A percentile compares a stretch with the other conserved stretches of the same genome.
Conservation (phyloP, 2,888 invertebrate genomes). For the Cosmopolites sordidus region DNA sequence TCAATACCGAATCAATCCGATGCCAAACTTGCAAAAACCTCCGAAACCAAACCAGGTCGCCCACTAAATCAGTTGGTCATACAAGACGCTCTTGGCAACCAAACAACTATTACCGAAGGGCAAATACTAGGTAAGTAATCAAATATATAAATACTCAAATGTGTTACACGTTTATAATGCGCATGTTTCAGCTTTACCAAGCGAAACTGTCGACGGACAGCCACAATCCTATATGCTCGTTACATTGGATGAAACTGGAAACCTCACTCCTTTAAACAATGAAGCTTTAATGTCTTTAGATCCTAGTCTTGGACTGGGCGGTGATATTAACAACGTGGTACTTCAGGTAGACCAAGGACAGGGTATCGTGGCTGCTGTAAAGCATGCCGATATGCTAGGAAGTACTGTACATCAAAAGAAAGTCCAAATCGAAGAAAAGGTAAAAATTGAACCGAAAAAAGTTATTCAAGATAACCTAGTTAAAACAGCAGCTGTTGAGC, state of each 20-base stretch:
- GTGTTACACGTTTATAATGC: neutral
- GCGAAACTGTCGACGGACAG: slow-evolving; percentile 64
- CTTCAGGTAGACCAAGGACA: slow-evolving; percentile 52
- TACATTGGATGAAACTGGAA: slow-evolving; percentile 65
- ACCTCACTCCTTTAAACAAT: slow-evolving; percentile 67
- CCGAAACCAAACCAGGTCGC: slow-evolving; percentile 29
- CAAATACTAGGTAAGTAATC: slow-evolving; percentile 50
- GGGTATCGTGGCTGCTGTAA: slow-evolving; percentile 13
- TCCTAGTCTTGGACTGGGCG: slow-evolving; percentile 50
- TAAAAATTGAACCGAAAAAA: neutral
- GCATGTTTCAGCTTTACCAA: slow-evolving; percentile 59
- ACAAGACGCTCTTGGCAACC: slow-evolving; percentile 47
- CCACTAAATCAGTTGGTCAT: slow-evolving; percentile 46
- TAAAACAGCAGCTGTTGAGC: slow-evolving; percentile 21
- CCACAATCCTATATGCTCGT: slow-evolving; percentile 71
- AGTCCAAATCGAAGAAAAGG: neutral
- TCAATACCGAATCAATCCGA: neutral
- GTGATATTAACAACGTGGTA: slow-evolving; percentile 52
- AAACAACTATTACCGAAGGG: slow-evolving; percentile 54
- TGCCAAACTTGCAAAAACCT: neutral
- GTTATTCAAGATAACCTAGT: neutral
- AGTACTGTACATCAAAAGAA: neutral
- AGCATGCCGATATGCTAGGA: neutral
- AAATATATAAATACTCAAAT: neutral
- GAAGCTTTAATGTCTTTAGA: slow-evolving; percentile 59